Base-by-base conservation (phyloP, 23 tunicate genomes). In the Styela clava region DNA sequence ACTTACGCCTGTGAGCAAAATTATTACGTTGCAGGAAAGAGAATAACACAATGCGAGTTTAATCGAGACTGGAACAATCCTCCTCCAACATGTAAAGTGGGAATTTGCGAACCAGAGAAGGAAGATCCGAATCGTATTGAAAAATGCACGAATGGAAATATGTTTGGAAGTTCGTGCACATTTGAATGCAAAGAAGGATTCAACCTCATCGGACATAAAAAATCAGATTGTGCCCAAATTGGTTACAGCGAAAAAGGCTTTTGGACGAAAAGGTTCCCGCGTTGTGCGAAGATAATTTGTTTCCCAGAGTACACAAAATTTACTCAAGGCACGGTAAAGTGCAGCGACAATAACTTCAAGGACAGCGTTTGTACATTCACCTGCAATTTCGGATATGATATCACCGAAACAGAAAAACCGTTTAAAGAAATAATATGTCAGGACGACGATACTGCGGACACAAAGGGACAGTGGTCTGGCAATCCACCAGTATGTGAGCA, bases 341-440 rank as follows among this genome's bases (percentile, higher is more conserved):
- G 93, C 65, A 33, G 84, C 2, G 52, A 79, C 56, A 24, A 23
- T 5, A 88, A 88, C 64, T 22, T 23, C 64, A 18, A 64, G 31
- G 84, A 74, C 52, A 88, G 93, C 73, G 78, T 74, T 76, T 84
- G 74, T 74, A 85, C 74, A 19, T 85, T 77, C 2, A 0, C 36
- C 37, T 79, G 83, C 73, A 35, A 79, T 28, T 21, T 26, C 9
- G 73, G 73, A 63, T 79, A 79, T 71, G 71, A 67, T 1, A 25
- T 67, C 16, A 24, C 30, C 24, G 71, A 22, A 0, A 18, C 71
- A 27, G 31, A 67, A 67, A 25, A 25, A 22, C 31, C 71, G 19
- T 67, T 29, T 18, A 29, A 25, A 0, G 30, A 27, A 27, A 29
- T 67, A 16, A 67, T 0, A 25, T 67, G 71, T 67, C 31, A 67